Base-by-base conservation (phyloP, 1,140 invertebrate genomes). In the Subanguina moxae region DNA sequence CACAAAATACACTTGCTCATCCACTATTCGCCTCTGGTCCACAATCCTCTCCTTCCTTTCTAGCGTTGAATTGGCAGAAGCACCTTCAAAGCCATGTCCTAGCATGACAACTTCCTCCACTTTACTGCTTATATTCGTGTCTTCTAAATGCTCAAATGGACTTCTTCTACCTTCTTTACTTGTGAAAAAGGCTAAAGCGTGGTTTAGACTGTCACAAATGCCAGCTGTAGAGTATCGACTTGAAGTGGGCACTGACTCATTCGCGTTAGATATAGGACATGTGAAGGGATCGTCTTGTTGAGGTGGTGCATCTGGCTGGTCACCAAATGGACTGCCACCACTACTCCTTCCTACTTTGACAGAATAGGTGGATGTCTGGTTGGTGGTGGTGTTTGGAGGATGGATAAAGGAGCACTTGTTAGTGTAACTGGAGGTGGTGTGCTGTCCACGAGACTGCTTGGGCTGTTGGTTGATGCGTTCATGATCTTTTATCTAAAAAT, bases 1-100 rank as follows among this genome's bases (percentile, higher is more conserved):
- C 13, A 67, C 32, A 27, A 28, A 61, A 25, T 27, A 21, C 5
- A 66, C 46, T 25, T 65, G 62, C 61, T 67, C 62, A 27, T 67
- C 65, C 3, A 30, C 58, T 9, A 67, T 32, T n/a, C 67, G 21
- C 23, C 65, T 38, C 65, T 67, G 23, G 23, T 67, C 65, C 17
- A 62, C 27, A n/a, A 59, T 66, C 15, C 25, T 23, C 25, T 67
- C 65, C 11, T 56, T 48, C 19, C 65, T 7, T 42, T 67, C 65
- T 23, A 67, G 27, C 13, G 42, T 67, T 0, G 65, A 62, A 23
- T 42, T 45, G 30, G 65, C 65, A 7, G 64, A 67, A 8, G 57
- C 17, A 8, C 57, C 21, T 23, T 59, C 48, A 21, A 25, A 25
- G 15, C 48, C 48, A 7, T 19, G 23, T 3, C 48, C 48, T 25